Conservation (phyloP, 2,797 vertebrate species). For the Notamacropus eugenii region DNA sequence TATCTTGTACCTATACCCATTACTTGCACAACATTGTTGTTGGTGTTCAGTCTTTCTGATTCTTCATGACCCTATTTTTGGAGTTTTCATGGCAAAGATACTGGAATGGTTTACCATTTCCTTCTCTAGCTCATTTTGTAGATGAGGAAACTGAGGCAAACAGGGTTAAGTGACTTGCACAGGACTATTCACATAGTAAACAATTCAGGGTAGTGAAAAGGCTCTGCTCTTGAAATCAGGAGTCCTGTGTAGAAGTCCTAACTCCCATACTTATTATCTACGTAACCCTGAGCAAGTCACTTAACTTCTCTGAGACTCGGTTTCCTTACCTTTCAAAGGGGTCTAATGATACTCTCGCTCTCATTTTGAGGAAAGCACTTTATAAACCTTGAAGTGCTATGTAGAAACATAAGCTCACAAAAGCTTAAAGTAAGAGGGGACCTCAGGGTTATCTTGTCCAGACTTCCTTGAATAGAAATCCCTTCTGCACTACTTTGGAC, state of each 20-base stretch:
- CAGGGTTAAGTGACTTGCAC: no score
- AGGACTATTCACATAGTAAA: no score
- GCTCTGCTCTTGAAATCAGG: no score
- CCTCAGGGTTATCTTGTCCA: neutral
- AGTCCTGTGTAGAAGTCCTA: neutral
- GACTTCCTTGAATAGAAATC: neutral
- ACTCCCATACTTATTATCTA: neutral
- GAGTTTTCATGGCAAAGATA: no score
- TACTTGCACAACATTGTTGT: no score
- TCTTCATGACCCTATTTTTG: no score
- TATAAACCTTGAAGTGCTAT: neutral
- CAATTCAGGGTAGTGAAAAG: no score
- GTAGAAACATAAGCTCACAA: neutral
- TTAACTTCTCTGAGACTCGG: neutral
- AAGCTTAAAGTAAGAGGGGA: neutral
- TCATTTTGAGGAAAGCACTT: neutral
- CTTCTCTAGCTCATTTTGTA: no score
- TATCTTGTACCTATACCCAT: no score
- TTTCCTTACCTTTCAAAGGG: neutral
- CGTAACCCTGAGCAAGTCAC: neutral
- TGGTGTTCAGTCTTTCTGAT: no score
- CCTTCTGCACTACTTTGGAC: neutral
- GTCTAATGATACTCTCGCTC: neutral
- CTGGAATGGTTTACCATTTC: no score
- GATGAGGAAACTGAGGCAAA: no score